Evolutionary conservation across 2,797 vertebrate species (phyloP).

Genomic region (Cetoscarus ocellatus): DNA sequence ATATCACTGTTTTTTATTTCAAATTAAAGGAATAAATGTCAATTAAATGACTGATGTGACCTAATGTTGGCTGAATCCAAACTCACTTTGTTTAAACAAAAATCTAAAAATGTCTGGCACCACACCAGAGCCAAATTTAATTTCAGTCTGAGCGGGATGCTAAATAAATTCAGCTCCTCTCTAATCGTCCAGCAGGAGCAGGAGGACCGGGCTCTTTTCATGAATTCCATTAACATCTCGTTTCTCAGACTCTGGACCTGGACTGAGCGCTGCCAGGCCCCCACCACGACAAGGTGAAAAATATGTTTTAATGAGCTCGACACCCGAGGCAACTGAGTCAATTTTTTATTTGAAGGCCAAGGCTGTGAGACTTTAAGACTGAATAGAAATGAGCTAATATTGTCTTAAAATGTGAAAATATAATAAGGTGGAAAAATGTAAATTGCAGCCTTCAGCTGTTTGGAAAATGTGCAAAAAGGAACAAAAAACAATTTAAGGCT

Average conservation of each 20-base stretch:
- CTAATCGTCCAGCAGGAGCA: slow-evolving; percentile 22
- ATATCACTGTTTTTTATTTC: neutral
- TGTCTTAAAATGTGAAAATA: slow-evolving; percentile 2
- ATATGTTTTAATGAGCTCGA: slow-evolving; percentile 55
- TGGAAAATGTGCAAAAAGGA: neutral
- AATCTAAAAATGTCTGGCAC: slow-evolving; percentile 1
- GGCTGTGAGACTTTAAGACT: slow-evolving; percentile 11
- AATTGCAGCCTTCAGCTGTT: neutral
- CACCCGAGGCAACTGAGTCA: slow-evolving; percentile 11
- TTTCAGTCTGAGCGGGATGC: slow-evolving; percentile 16
- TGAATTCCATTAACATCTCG: slow-evolving; percentile 49
- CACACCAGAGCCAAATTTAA: slow-evolving; percentile 22
- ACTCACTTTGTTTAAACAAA: neutral
- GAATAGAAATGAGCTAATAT: slow-evolving; percentile 2
- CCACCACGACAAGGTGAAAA: slow-evolving; percentile 44
- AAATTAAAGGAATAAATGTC: neutral
- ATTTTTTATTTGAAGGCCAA: slow-evolving; percentile 28
- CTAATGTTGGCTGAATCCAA: neutral
- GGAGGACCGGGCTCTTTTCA: slow-evolving; percentile 31
- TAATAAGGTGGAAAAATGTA: too few relatives aligned
- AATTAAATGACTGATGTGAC: neutral
- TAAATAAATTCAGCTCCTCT: slow-evolving; percentile 25
- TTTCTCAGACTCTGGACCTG: slow-evolving; percentile 24
- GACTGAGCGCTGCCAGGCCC: slow-evolving; percentile 28
- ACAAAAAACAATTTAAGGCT: neutral